These are phyloP conservation scores for Sclerurus mexicanus DNA, from an alignment of 2,113 vertebrate species.

Conservation along the genomic window DNA sequence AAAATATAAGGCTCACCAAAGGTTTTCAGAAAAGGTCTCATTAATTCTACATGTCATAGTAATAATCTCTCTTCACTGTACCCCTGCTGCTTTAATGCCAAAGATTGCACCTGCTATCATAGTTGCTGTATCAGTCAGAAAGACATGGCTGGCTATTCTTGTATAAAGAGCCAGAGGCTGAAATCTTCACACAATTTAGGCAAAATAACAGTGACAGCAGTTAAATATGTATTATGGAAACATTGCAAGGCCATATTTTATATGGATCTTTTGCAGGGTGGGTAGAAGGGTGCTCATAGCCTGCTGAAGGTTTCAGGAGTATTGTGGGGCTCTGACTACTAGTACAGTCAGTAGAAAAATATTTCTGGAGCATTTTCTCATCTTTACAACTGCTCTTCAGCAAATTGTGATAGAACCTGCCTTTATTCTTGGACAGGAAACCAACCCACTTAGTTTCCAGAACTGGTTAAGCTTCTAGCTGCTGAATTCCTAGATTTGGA, in stretches of 20 bases:
- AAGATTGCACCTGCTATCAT: background rate
- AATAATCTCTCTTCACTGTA: background rate
- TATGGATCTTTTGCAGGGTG: background rate
- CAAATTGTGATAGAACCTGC: background rate
- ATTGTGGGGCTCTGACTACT: background rate
- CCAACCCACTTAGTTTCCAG: background rate
- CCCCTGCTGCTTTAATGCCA: background rate
- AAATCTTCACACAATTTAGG: background rate
- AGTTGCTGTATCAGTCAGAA: background rate
- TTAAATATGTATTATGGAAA: background rate
- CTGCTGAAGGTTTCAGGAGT: background rate
- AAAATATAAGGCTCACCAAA: background rate
- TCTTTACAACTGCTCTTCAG: background rate
- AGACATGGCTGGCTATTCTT: background rate
- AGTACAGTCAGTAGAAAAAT: background rate
- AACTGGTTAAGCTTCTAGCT: background rate
- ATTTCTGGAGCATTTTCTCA: background rate
- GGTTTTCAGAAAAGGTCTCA: conserved; percentile 1
- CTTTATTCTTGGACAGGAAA: background rate
- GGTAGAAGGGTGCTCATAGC: background rate
- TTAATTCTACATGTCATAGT: conserved; percentile 17
- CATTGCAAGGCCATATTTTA: background rate
- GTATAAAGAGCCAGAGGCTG: background rate
- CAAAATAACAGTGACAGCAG: background rate
- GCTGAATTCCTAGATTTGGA: background rate